Base-by-base conservation (phyloP, 2,888 invertebrate species). In the Drosophila mimetica region DNA sequence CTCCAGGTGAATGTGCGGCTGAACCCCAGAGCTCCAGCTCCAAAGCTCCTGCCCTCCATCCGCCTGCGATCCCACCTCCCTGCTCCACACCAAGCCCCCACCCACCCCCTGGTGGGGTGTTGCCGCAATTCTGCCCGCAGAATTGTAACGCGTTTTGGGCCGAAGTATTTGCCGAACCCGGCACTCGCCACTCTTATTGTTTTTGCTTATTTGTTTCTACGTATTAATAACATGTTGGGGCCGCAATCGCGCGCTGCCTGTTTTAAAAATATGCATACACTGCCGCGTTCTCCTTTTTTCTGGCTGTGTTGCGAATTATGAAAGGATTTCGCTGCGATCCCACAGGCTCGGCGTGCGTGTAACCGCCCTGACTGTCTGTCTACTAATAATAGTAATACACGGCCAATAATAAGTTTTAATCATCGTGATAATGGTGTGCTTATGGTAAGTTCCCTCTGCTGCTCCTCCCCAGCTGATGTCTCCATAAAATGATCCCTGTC, bases 141-240 rank as follows among this genome's bases (percentile, higher is more conserved):
- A 85, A 84, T 86, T 86, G 86, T 88, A 84, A 84, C 88, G 82
- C 82, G 81, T 78, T 79, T 52, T 71, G 51, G 54, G n/a, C n/a
- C 44, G 50, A 66, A 50, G 60, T 60, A 65, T 65, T 65, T 69
- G 70, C 57, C 54, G 57, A 57, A 55, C 63, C 61, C 73, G 64
- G 55, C 75, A 71, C 78, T 78, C 63, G 65, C 51, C 66, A 65
- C 77, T 86, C 70, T 84, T 88, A 84, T 84, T 88, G 84, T 84
- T 88, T 88, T 88, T 88, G 86, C 86, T 88, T 88, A 88, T 84
- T 88, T 86, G 81, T 85, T 84, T 86, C 81, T 88, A 84, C 86
- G 88, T 88, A 85, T 85, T 85, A 88, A 85, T 85, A 85, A 88
- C 85, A 88, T 86, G 88, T 88, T 88, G 71, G 80, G 69, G 14